These are phyloP conservation scores for Sternotherus odoratus DNA, from an alignment of 2,797 vertebrate genomes.

Conservation along the genomic window DNA sequence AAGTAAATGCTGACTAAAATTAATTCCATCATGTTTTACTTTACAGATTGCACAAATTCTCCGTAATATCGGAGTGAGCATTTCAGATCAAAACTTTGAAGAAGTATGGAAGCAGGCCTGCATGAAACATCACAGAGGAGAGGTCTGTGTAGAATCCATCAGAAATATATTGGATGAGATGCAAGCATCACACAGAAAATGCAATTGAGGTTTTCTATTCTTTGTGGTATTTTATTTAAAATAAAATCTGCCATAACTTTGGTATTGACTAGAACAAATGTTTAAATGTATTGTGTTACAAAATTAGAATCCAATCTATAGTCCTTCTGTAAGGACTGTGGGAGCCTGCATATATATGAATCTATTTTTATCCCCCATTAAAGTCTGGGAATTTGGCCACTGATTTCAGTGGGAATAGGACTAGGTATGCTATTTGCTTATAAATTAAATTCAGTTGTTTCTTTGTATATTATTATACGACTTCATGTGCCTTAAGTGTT, in stretches of 20 bases:
- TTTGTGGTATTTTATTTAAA: slow-evolving; percentile 9
- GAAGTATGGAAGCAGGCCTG: slow-evolving; percentile 88
- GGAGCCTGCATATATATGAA: not conserved
- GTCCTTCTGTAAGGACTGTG: not conserved
- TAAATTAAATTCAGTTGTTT: not conserved
- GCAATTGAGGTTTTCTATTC: not conserved
- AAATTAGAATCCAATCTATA: not conserved
- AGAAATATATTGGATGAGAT: slow-evolving; percentile 83
- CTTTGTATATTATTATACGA: not conserved
- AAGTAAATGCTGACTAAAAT: slow-evolving; percentile 18
- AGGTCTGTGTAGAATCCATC: slow-evolving; percentile 88
- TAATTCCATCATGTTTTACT: not conserved
- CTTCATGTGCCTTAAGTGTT: not conserved
- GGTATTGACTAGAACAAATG: not conserved
- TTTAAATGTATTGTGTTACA: not conserved
- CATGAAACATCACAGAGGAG: slow-evolving; percentile 81
- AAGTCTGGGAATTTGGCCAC: not conserved
- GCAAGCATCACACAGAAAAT: slow-evolving; percentile 67
- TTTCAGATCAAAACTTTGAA: slow-evolving; percentile 87
- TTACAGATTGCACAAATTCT: slow-evolving; percentile 88
- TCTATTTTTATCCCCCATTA: not conserved
- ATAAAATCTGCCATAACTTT: not conserved
- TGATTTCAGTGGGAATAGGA: not conserved
- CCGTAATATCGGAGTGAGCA: slow-evolving; percentile 80
- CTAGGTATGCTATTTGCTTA: not conserved